Evolutionary conservation across 2,797 vertebrate genomes (phyloP).

Genomic region (Schizopygopsis pylzovi): DNA sequence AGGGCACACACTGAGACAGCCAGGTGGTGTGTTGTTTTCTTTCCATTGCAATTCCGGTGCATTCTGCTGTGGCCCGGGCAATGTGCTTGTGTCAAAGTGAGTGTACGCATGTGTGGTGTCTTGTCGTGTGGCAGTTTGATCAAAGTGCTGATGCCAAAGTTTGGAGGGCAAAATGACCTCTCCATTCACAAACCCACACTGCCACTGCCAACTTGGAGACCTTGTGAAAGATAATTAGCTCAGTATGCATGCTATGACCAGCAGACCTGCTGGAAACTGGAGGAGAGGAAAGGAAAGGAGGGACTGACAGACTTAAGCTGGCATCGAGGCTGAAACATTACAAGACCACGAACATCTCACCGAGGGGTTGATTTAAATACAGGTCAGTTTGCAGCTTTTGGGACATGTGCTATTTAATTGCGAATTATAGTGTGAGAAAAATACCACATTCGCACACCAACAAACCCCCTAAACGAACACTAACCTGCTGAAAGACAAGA

Average conservation of each 20-base stretch:
- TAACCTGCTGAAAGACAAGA: slow-evolving; percentile 57
- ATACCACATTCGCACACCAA: slow-evolving; percentile 23
- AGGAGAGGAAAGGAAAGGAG: slow-evolving; percentile 17
- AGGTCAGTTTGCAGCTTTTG: slow-evolving; percentile 61
- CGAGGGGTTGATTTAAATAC: slow-evolving; percentile 38
- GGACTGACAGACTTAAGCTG: slow-evolving; percentile 22
- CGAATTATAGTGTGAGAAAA: slow-evolving; percentile 62
- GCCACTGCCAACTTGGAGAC: slow-evolving; percentile 63
- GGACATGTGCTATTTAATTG: slow-evolving; percentile 62
- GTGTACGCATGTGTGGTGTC: slow-evolving; percentile 37
- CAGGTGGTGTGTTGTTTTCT: slow-evolving; percentile 66
- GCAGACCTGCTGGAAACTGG: slow-evolving; percentile 43
- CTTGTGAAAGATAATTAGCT: slow-evolving; percentile 49
- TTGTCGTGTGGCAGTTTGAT: slow-evolving; percentile 54
- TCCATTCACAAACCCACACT: slow-evolving; percentile 62
- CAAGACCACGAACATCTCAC: slow-evolving; percentile 39
- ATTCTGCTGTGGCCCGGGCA: slow-evolving; percentile 45
- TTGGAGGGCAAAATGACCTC: slow-evolving; percentile 75
- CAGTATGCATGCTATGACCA: slow-evolving; percentile 39
- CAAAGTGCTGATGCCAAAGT: slow-evolving; percentile 70
- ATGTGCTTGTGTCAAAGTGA: slow-evolving; percentile 10
- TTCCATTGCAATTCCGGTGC: slow-evolving; percentile 52
- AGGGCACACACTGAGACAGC: slow-evolving; percentile 62
- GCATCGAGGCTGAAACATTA: slow-evolving; percentile 18
- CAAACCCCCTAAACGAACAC: slow-evolving; percentile 54